Evolutionary conservation across 2,888 invertebrate genomes (phyloP), one percentile per base, ranked within the genome.

Genomic region (Oligia latruncula): DNA sequence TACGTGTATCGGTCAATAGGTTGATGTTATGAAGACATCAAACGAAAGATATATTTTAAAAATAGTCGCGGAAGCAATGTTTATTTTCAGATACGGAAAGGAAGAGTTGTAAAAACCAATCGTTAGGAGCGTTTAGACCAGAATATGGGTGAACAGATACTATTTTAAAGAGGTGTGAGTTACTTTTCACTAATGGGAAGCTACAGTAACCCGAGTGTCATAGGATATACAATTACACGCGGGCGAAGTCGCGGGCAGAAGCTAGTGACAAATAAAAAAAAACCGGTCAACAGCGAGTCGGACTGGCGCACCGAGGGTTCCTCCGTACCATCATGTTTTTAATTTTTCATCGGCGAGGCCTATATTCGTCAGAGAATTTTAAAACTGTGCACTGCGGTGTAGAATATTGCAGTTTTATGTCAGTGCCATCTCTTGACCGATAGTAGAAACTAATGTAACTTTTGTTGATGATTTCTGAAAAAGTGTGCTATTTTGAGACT

Each of bases 51-150:
- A 71, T 81, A 60, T 78, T 82, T 75, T 58, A 84, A 85, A 49
- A 87, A 89, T 88, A 88, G 85, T 75, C 84, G 82, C 86, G 91
- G 90, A 91, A 88, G 86, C 75, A 35, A 76, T 77, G 77, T 86
- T 87, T 90, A 88, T 89, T 91, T 90, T 77, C 65, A 80, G 76
- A 85, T 75, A 81, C 78, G 82, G 82, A 80, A 77, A 72, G 77
- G 77, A 77, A 80, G 78, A 86, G 77, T 71, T 81, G 74, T 77
- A 72, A 85, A 72, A 82, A 79, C 77, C 75, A 85, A 79, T 72
- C 64, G 73, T 80, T 80, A 60, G 64, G 64, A 62, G 49, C 11
- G 5, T 71, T 40, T 60, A n/a, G 20, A 72, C 49, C 64, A n/a
- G 60, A 80, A 77, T 77, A 64, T 79, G 71, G 74, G 71, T 85